phyloP scores from a whole-genome alignment of 2,113 vertebrate genomes.

The Diadophis punctatus region DNA sequence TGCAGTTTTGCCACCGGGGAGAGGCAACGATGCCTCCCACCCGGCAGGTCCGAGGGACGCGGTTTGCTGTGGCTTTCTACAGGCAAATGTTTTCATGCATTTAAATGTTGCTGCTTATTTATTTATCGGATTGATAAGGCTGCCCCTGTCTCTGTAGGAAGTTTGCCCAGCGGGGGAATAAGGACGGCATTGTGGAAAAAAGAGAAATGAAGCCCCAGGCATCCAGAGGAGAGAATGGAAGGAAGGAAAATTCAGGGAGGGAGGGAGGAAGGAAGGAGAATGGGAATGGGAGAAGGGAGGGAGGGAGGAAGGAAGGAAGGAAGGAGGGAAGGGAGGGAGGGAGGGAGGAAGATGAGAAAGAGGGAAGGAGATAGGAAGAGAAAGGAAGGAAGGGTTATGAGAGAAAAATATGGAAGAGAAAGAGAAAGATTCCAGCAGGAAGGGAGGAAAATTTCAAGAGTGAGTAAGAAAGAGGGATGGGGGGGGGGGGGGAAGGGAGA shows the following conservation, averaged over 20 bases:
- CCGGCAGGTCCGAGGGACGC: not conserved
- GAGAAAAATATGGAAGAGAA: no score
- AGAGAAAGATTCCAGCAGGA: no score
- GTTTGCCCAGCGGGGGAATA: not conserved
- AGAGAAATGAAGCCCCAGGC: not conserved
- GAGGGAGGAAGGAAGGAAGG: not conserved
- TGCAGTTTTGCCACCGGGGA: not conserved
- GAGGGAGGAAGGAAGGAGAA: not conserved
- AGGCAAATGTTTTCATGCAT: no score
- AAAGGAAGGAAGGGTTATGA: no score
- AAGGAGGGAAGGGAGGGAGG: no score
- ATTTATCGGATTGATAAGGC: not conserved
- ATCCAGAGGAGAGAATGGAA: not conserved
- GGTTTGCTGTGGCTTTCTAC: not conserved
- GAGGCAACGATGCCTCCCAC: not conserved
- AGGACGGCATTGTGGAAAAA: not conserved
- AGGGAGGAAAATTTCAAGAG: no score
- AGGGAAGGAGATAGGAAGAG: no score
- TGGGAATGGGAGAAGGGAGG: not conserved
- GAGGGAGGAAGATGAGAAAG: no score
- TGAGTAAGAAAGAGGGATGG: no score
- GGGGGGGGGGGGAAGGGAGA: no score
- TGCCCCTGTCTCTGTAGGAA: not conserved
- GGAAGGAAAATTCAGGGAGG: not conserved
- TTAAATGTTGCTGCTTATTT: not conserved